These are phyloP conservation scores for Ophthalmolycus amberensis DNA, from an alignment of 2,113 vertebrate species.

Conservation along the genomic window DNA sequence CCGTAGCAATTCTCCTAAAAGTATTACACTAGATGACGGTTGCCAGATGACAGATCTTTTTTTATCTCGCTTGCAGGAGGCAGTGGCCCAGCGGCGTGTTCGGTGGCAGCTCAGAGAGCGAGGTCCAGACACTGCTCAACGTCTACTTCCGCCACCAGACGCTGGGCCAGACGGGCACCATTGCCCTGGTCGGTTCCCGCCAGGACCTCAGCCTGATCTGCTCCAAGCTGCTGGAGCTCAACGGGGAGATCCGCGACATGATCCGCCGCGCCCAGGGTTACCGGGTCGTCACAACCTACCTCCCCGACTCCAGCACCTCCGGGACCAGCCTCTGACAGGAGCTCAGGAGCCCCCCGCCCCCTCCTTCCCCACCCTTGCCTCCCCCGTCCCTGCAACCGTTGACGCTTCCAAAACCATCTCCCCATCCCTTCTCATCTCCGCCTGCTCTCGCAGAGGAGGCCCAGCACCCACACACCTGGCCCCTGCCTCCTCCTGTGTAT, in stretches of 20 bases:
- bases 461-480: slow-evolving; percentile 69
- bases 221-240: slow-evolving; percentile 96
- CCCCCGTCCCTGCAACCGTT: slow-evolving; percentile 45
- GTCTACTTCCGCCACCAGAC: slow-evolving; percentile 99
- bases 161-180: slow-evolving; percentile 96
- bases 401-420: slow-evolving; percentile 49
- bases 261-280: slow-evolving; percentile 95
- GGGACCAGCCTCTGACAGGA: slow-evolving; percentile 98
- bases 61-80: slow-evolving; percentile 82
- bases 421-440: slow-evolving; percentile 22
- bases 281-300: slow-evolving; percentile 92
- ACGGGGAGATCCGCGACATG: slow-evolving; percentile 98
- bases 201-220: slow-evolving; percentile 96
- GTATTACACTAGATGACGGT: background rate
- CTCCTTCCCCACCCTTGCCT: slow-evolving; percentile 62
- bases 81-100: slow-evolving; percentile 97
- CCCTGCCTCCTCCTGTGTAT: slow-evolving; percentile 60
- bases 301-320: slow-evolving; percentile 93
- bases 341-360: slow-evolving; percentile 78
- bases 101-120: slow-evolving; percentile 92
- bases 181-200: slow-evolving; percentile 95
- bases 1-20: slow-evolving; percentile 38
- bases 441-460: slow-evolving; percentile 38
- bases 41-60: background rate
- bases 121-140: slow-evolving; percentile 97